Percentiles rank a stretch among this genome's conserved stretches.
Conservation (phyloP, 2,888 invertebrate genomes). For the Amiota communis region DNA sequence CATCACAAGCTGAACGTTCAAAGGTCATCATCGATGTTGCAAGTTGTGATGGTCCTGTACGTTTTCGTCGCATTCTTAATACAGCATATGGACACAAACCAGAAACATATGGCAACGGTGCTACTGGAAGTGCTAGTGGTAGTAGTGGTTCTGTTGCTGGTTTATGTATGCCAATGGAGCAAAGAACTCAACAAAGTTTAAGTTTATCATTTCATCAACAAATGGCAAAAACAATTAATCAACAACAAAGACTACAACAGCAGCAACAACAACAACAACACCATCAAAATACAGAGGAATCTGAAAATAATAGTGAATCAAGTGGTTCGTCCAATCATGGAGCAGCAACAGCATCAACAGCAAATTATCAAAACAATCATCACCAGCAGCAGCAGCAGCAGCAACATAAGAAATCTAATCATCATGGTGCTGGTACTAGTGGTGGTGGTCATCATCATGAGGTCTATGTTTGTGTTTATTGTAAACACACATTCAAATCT, state of each 20-base stretch:
- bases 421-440: constrained; percentile 76
- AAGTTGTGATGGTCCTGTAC: constrained; percentile 92
- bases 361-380: constrained; percentile 41
- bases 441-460: constrained; percentile 78
- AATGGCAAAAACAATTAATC: constrained; percentile 72
- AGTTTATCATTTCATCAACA: constrained; percentile 73
- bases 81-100: constrained; percentile 80
- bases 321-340: constrained; percentile 31
- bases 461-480: constrained; percentile 82
- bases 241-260: constrained; percentile 67
- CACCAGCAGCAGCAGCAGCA: constrained; percentile 49
- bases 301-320: constrained; percentile 52
- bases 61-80: constrained; percentile 89
- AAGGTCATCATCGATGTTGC: constrained; percentile 88
- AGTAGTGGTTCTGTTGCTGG: neutral
- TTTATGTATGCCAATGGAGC: constrained; percentile 31
- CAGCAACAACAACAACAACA: constrained; percentile 66
- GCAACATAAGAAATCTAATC: constrained; percentile 44
- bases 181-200: constrained; percentile 71
- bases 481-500: constrained; percentile 86
- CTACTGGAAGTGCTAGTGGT: neutral
- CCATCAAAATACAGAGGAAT: constrained; percentile 55
- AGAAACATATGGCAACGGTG: constrained; percentile 52
- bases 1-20: constrained; percentile 42
- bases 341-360: neutral